Base-by-base conservation (phyloP, 2,113 vertebrate species). In the Limanda limanda region DNA sequence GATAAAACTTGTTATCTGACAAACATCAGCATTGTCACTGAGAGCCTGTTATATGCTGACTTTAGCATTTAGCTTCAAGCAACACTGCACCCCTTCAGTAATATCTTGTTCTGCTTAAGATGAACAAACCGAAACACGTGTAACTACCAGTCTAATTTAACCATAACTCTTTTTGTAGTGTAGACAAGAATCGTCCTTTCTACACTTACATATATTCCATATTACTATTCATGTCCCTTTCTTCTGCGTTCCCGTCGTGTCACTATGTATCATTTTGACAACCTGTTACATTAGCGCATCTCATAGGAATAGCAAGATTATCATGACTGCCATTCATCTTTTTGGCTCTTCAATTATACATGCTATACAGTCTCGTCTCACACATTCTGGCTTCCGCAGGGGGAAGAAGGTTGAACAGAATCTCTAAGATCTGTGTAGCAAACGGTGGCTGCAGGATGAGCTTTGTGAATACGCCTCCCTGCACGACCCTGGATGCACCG, bases 311-410 rank as follows among this genome's bases (percentile, higher is more conserved):
- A 74, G 24, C 27, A 27, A 67, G 70, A 89, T 86, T 86, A 86
- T 86, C 72, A 71, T 55, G 18, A 12, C 76, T 63, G 83, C 62
- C 78, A 72, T 81, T 90, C 85, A 85, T 88, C 79, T 84, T 78
- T 85, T 88, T 76, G 73, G 79, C 77, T 84, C 79, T 84, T 89
- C 81, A 86, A 86, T 86, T 84, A 88, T 88, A 82, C 62, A 86
- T 88, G 73, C 78, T 68, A 67, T 62, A 75, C 61, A 35, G 80
- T 78, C 76, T 82, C 73, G 48, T 85, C 85, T 78, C 76, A 62
- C 74, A 73, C 54, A 54, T 65, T 48, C 60, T 48, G 31, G 56
- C 56, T 87, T 72, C 31, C 70, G 24, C 1, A 13, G 57, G 66
- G 59, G 48, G 51, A 27, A 35, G 68, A 71, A 27, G 64, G 20